Evolutionary conservation across 2,797 vertebrate genomes (phyloP).

Genomic region (Sebastes nivosus): DNA sequence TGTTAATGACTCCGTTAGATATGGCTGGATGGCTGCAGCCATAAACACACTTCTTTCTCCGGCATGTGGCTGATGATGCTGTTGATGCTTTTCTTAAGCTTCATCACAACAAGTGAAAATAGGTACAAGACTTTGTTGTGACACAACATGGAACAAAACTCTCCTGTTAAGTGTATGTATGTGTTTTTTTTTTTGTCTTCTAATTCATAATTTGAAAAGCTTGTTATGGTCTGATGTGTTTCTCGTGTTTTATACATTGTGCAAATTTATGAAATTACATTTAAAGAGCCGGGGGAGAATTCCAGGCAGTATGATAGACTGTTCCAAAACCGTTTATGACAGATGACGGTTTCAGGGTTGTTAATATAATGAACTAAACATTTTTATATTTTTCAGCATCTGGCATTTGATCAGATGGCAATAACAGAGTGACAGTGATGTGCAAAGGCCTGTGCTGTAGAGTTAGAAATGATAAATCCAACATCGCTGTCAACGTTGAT

Average conservation of each 20-base stretch:
- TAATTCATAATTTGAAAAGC: background rate
- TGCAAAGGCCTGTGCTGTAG: background rate
- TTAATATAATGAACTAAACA: background rate
- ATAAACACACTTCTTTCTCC: conserved; percentile 4
- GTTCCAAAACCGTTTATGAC: background rate
- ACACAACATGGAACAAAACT: too few relatives aligned
- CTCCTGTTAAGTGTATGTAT: too few relatives aligned
- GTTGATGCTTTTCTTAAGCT: background rate
- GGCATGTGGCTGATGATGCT: background rate
- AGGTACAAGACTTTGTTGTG: background rate
- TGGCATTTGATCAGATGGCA: background rate
- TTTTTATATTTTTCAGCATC: background rate
- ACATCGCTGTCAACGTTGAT: too few relatives aligned
- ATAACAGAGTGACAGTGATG: background rate
- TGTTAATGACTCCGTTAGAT: conserved; percentile 45
- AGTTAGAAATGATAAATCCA: background rate
- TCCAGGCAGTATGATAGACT: background rate
- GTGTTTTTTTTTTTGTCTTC: background rate
- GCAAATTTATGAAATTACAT: background rate
- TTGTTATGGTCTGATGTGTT: background rate
- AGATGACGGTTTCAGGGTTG: background rate
- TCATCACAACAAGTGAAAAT: background rate
- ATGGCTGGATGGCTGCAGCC: conserved; percentile 38
- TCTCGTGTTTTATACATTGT: background rate
- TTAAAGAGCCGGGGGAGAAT: background rate